These are phyloP conservation scores for Incurvaria masculella DNA, from an alignment of 2,888 invertebrate genomes.

Conservation along the genomic window DNA sequence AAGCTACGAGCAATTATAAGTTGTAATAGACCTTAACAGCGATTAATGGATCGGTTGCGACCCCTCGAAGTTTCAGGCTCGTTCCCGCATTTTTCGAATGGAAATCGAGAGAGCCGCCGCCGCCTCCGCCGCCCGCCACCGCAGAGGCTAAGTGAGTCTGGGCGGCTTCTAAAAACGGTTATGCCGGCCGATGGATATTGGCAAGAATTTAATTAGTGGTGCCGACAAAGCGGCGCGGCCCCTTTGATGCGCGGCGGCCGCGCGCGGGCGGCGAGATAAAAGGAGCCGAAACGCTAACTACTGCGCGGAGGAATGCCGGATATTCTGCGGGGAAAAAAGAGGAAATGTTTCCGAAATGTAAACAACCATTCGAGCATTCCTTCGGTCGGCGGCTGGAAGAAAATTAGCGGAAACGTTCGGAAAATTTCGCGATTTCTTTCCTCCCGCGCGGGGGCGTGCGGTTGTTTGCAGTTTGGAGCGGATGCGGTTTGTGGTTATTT, in stretches of 20 bases:
- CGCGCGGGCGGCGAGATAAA: not conserved
- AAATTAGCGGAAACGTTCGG: not conserved
- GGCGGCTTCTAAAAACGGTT: conserved; percentile 10
- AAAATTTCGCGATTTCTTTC: not conserved
- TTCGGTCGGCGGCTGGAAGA: not conserved
- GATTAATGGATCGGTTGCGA: no score
- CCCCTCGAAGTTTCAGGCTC: no score
- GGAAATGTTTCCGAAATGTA: not conserved
- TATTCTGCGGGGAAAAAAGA: not conserved
- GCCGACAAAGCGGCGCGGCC: not conserved
- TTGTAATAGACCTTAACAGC: no score
- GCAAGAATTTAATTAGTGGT: conserved; percentile 12
- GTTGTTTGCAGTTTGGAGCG: not conserved
- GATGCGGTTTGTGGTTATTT: not conserved
- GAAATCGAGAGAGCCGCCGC: not conserved
- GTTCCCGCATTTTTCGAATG: no score
- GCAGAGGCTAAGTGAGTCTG: conserved; percentile 2
- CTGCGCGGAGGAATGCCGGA: not conserved
- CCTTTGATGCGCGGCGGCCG: not conserved
- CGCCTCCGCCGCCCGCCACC: conserved; percentile 1
- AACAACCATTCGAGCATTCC: not conserved
- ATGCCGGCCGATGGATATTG: conserved; percentile 16
- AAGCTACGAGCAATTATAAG: no score
- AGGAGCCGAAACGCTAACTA: not conserved
- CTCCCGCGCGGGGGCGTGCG: no score